Evolutionary conservation across 2,797 vertebrate species (phyloP), one percentile per base, ranked within the genome.

Genomic region (Syngnathus rostellatus): DNA sequence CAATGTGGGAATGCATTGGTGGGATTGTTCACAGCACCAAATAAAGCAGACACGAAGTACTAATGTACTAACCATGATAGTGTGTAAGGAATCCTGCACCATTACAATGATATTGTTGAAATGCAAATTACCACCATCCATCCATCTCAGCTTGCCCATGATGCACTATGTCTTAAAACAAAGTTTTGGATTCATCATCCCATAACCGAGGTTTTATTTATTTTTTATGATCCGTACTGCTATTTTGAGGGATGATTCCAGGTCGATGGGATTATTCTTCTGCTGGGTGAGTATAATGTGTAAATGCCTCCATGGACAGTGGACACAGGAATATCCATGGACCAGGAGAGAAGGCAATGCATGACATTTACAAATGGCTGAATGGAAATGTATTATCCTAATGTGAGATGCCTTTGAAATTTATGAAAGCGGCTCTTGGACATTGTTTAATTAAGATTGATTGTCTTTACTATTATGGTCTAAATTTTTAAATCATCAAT

Each of bases 261-360:
- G 76, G 72, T 82, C 64, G 72, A 81, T 78, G 78, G 80, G 81
- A 85, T 86, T 80, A 82, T 25, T 73, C 66, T 76, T 69, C 62
- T 58, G 45, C 43, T 68, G 70, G 72, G 55, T 54, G 43, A 53
- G 69, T 63, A 66, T 63, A 64, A 72, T 37, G 62, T 46, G n/a
- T 48, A 46, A 65, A 50, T 25, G 1, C 45, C 51, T 71, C 63
- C 31, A 68, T 0, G 19, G 38, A 58, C n/a, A 43, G 19, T 45
- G 68, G 31, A 31, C 31, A 31, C 3, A 25, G 43, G 14, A 43
- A 50, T 16, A 31, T 21, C 38, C 66, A 37, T 6, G 54, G 40
- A n/a, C 1, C 40, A 40, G 19, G 46, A 0, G 37, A 21, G 39
- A 23, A 45, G 50, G 7, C 14, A n/a, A 6, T 6, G 31, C 10